Conservation (phyloP, 2,888 invertebrate genomes). For the Perizoma affinitatum region DNA sequence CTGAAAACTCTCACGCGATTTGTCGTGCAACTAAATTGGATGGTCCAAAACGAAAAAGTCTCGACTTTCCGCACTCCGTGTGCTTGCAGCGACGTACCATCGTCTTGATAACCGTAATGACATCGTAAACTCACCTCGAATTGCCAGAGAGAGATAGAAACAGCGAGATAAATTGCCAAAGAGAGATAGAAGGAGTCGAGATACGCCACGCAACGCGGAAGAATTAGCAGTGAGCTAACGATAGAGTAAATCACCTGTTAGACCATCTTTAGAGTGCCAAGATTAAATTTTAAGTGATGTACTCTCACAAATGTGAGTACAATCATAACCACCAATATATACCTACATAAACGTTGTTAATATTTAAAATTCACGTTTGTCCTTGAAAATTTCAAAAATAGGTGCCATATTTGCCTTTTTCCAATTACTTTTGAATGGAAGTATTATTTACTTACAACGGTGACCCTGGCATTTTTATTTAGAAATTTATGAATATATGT, state of each 20-base stretch:
- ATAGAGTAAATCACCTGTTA: slow-evolving; percentile 75
- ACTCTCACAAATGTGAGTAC: slow-evolving; percentile 31
- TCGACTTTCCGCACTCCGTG: slow-evolving; percentile 48
- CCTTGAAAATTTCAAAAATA: too few species aligned
- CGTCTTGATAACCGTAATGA: slow-evolving; percentile 74
- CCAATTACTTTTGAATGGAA: too few species aligned
- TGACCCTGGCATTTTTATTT: too few species aligned
- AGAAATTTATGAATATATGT: too few species aligned
- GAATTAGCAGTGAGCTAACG: slow-evolving; percentile 75
- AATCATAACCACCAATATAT: too few species aligned
- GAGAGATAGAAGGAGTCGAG: slow-evolving; percentile 30
- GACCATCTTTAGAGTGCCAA: slow-evolving; percentile 56
- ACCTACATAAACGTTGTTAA: too few species aligned
- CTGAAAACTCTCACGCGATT: background rate
- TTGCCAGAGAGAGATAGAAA: slow-evolving; percentile 61
- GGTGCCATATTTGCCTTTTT: too few species aligned
- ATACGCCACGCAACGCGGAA: slow-evolving; percentile 75
- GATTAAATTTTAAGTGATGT: slow-evolving; percentile 67
- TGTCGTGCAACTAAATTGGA: slow-evolving; percentile 15
- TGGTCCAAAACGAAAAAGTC: slow-evolving; percentile 20
- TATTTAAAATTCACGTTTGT: too few species aligned
- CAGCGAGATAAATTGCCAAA: slow-evolving; percentile 31
- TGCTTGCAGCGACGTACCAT: slow-evolving; percentile 51
- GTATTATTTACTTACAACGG: too few species aligned
- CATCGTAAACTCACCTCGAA: slow-evolving; percentile 71